Base-by-base conservation (phyloP, 2,888 invertebrate genomes). In the Sarcophaga variegata region DNA sequence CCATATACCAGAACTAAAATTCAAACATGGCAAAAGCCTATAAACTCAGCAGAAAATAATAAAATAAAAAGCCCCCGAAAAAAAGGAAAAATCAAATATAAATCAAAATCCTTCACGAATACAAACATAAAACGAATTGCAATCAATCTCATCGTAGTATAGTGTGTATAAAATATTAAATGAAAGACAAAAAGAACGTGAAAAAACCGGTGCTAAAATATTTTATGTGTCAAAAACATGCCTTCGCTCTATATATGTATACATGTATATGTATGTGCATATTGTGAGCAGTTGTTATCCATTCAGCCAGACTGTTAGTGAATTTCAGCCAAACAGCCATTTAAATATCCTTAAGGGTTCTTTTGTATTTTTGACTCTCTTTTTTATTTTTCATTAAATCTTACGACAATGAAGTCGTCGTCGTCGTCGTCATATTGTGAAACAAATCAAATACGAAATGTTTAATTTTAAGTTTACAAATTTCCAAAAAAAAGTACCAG, bases 171-270 rank as follows among this genome's bases (percentile, higher is more conserved):
- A 37, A 54, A 72, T n/a, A 72, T 47, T 54, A 49, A 49, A 54
- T 17, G 54, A 54, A 54, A 54, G 20, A 54, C 17, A 20, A 74
- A 74, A 74, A 74, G 59, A 27, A 54, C 27, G 14, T 25, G 17
- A 60, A 69, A 80, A 77, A 75, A 64, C 17, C 66, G 70, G 81
- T 75, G 81, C 76, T 81, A 66, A 79, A 85, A 81, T 66, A 72
- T 85, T 75, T 76, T 77, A 45, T 70, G 17, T 78, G 81, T 54
- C 62, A 72, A 77, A 64, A 60, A 25, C 71, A 77, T 81, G 67
- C 4, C 66, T 25, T 54, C 27, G 22, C 62, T 20, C 37, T 25
- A 49, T 45, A 10, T 64, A 62, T 27, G 14, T 77, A 2, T 75
- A 47, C 14, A 14, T 70, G 17, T 37, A 45, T 22, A 49, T 14